Conservation (phyloP, 2,113 vertebrate species). For the Periophthalmus modestus region DNA sequence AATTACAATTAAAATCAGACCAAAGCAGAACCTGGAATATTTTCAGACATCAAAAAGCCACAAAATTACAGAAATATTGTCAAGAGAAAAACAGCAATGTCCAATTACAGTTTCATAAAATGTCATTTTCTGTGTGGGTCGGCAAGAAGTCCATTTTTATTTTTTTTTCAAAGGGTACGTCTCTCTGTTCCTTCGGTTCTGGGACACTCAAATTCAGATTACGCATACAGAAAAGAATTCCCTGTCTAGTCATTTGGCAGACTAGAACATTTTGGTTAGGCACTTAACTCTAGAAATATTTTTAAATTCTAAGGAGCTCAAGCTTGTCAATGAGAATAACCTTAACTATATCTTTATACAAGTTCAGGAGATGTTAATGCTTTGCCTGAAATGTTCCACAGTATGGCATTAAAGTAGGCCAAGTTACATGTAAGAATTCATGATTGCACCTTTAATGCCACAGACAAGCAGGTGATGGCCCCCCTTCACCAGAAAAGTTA, state of each 20-base stretch:
- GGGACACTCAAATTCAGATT: slow-evolving; percentile 1
- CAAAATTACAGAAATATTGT: background rate
- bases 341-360: background rate
- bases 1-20: background rate
- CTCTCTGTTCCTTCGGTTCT: background rate
- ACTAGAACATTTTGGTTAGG: background rate
- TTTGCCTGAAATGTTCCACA: too few relatives aligned
- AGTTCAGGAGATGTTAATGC: too few relatives aligned
- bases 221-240: background rate
- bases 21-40: background rate
- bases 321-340: background rate
- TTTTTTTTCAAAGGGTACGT: background rate
- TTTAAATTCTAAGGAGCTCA: background rate
- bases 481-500: too few relatives aligned
- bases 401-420: too few relatives aligned
- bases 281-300: background rate
- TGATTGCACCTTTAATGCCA: too few relatives aligned
- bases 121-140: background rate
- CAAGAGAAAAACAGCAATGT: background rate
- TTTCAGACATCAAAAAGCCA: background rate
- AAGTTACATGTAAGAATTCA: too few relatives aligned
- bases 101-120: background rate
- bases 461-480: too few relatives aligned
- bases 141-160: background rate
- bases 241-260: background rate